Percentiles rank a stretch among this genome's conserved stretches.
These are phyloP conservation scores for Camarhynchus parvulus DNA, from an alignment of 2,113 vertebrate species.

Conservation along the genomic window DNA sequence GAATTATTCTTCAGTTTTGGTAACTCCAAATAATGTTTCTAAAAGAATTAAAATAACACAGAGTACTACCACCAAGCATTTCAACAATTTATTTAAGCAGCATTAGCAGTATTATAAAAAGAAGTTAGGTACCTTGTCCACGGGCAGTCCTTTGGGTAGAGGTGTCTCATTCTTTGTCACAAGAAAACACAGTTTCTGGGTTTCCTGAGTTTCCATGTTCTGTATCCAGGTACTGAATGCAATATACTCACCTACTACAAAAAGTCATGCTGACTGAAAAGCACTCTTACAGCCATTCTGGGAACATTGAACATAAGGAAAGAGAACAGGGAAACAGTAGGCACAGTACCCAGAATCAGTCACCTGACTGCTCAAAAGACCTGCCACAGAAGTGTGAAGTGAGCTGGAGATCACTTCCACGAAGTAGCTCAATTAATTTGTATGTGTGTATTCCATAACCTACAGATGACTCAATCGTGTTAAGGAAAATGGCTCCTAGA, in stretches of 20 bases:
- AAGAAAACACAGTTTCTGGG: background rate
- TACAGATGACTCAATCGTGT: background rate
- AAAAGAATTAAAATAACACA: background rate
- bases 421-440: background rate
- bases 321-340: background rate
- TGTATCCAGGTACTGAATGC: background rate
- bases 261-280: background rate
- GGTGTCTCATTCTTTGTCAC: background rate
- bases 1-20: background rate
- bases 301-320: background rate
- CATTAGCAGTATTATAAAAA: background rate
- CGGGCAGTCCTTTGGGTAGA: background rate
- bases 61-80: background rate
- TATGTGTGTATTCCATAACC: background rate
- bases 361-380: background rate
- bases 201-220: background rate
- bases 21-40: background rate
- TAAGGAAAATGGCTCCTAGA: background rate
- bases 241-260: background rate
- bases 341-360: background rate
- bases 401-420: background rate
- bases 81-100: background rate
- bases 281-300: background rate
- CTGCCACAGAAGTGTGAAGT: background rate
- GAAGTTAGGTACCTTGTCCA: background rate